A percentile compares a stretch with the other conserved stretches of the same genome.
These are phyloP conservation scores for Falco rusticolus DNA, from an alignment of 2,797 vertebrate species.

Conservation along the genomic window DNA sequence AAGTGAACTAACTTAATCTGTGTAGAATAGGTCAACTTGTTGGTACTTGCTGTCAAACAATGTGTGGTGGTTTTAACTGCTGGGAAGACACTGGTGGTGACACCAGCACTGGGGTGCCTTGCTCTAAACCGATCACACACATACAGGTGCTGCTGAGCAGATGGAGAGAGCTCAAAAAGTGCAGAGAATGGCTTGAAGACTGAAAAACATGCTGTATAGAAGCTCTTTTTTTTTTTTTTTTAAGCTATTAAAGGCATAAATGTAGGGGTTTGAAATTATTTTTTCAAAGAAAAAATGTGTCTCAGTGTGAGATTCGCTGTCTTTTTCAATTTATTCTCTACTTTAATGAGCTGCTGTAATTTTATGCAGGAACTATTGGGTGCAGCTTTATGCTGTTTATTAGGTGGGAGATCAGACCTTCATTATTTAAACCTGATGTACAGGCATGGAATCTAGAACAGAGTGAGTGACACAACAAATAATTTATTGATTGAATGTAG, in stretches of 20 bases:
- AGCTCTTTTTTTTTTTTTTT: not conserved
- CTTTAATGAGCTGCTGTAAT: not conserved
- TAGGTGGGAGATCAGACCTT: not conserved
- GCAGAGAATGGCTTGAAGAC: not conserved
- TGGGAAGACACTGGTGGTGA: not conserved
- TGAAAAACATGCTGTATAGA: not conserved
- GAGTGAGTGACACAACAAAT: not conserved
- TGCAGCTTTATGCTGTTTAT: not conserved
- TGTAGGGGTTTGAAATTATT: not conserved
- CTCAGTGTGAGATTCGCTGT: not conserved
- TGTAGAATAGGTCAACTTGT: not conserved
- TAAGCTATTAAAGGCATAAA: not conserved
- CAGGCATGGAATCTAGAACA: not conserved
- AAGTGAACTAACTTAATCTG: not conserved
- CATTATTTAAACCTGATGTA: not conserved
- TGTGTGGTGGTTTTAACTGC: not conserved
- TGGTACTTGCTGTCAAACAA: not conserved
- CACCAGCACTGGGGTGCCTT: not conserved
- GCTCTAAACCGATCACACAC: not conserved
- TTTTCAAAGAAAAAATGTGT: not conserved
- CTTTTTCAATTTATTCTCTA: not conserved
- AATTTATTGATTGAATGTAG: not conserved
- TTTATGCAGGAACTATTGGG: not conserved
- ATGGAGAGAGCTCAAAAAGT: not conserved
- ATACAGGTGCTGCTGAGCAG: not conserved